phyloP scores from a whole-genome alignment of 2,888 invertebrate genomes.

The Andricus quercusramuli region DNA sequence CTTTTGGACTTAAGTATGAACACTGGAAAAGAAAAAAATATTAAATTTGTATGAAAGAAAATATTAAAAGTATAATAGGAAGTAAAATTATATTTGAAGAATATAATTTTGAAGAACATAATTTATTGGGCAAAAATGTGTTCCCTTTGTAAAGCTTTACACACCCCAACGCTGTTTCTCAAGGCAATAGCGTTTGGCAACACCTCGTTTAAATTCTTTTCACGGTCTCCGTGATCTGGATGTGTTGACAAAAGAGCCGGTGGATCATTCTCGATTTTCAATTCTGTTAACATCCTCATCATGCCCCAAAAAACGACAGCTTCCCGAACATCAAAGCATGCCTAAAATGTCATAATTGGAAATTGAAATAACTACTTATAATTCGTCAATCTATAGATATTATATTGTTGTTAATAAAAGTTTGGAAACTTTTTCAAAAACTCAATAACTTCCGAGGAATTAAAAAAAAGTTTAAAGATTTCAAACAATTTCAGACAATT shows the following conservation, averaged over 20 bases:
- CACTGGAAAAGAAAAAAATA: conserved; percentile 57
- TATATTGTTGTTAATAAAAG: neutral
- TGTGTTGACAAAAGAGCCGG: conserved; percentile 81
- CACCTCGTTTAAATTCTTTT: conserved; percentile 74
- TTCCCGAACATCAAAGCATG: conserved; percentile 81
- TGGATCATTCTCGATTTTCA: conserved; percentile 54
- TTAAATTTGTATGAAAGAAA: neutral
- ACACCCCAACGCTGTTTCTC: conserved; percentile 62
- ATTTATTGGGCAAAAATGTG: neutral
- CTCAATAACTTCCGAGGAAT: too few relatives aligned
- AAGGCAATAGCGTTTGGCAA: conserved; percentile 76
- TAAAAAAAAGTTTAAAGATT: too few relatives aligned
- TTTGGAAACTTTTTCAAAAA: too few relatives aligned
- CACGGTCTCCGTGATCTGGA: conserved; percentile 79
- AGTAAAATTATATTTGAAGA: neutral
- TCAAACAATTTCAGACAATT: too few relatives aligned
- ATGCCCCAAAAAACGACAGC: conserved; percentile 81
- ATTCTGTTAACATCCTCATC: conserved; percentile 74
- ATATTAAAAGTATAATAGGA: neutral
- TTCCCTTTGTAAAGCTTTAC: conserved; percentile 12
- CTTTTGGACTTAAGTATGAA: conserved; percentile 55
- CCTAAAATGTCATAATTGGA: conserved; percentile 51
- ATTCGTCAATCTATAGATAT: too few relatives aligned
- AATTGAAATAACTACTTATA: conserved; percentile 7
- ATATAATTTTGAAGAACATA: neutral